phyloP scores from a whole-genome alignment of 2,888 invertebrate species.

The Agonopterix alstromeriana region DNA sequence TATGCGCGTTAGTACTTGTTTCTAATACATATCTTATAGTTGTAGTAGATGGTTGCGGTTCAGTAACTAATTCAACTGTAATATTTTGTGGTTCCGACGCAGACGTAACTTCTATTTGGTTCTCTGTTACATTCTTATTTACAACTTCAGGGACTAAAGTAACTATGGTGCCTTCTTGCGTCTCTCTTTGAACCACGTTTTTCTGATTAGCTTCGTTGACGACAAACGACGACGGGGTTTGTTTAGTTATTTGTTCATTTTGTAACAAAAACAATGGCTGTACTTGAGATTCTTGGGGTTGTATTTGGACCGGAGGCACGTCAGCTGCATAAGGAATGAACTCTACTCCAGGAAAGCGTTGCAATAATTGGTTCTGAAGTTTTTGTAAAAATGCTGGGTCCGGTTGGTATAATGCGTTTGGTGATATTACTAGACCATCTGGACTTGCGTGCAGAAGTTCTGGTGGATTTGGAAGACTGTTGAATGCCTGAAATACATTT shows the following conservation, averaged over 20 bases:
- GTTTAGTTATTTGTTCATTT: constrained; percentile 43
- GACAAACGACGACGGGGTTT: constrained; percentile 34
- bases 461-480: constrained; percentile 44
- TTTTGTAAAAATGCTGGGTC: constrained; percentile 68
- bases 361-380: constrained; percentile 53
- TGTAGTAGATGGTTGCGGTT: constrained; percentile 38
- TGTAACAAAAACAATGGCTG: constrained; percentile 33
- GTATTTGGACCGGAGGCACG: constrained; percentile 11
- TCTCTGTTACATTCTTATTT: constrained; percentile 39
- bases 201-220: constrained; percentile 35
- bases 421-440: constrained; percentile 54
- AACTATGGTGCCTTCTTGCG: constrained; percentile 46
- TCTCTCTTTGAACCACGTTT: constrained; percentile 57
- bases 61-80: constrained; percentile 33
- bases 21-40: constrained; percentile 49
- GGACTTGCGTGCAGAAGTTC: constrained; percentile 47
- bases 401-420: constrained; percentile 68
- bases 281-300: constrained; percentile 15
- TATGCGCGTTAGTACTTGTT: constrained; percentile 36
- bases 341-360: constrained; percentile 56
- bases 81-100: constrained; percentile 34
- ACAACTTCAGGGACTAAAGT: constrained; percentile 26
- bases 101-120: constrained; percentile 33
- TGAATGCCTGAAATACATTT: constrained; percentile 28
- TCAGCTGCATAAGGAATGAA: constrained; percentile 62